Percentiles rank a stretch among this genome's conserved stretches.
Evolutionary conservation across 64 coral and sea anemone species (phyloP).

Genomic region (Anthopleura sola): DNA sequence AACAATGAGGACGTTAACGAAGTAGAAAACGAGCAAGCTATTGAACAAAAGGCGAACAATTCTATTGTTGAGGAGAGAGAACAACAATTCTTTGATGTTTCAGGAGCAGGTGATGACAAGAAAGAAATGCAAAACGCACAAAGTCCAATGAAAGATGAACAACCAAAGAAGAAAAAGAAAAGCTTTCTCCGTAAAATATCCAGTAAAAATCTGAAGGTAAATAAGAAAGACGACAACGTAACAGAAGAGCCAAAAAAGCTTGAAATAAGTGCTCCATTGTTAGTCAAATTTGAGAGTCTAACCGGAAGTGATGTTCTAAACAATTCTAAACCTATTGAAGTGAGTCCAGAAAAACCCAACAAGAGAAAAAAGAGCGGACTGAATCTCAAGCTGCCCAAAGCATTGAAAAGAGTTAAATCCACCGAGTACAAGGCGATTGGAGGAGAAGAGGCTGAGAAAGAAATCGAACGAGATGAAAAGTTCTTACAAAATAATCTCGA

Average conservation of each 20-base stretch:
- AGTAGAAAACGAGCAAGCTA: background rate
- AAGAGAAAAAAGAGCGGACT: constrained; percentile 22
- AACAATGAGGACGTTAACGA: constrained; percentile 12
- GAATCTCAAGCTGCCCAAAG: constrained; percentile 3
- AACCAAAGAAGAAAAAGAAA: constrained; percentile 31
- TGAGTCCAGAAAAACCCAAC: background rate
- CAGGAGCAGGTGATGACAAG: background rate
- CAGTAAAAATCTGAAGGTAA: constrained; percentile 9
- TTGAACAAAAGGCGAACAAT: background rate
- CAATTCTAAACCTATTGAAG: background rate
- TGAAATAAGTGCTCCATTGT: background rate
- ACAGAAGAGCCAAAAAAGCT: background rate
- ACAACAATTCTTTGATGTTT: background rate
- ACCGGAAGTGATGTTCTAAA: background rate
- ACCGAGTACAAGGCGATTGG: background rate
- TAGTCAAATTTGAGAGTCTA: background rate
- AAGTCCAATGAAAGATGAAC: background rate
- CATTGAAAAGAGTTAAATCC: background rate
- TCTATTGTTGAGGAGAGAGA: background rate
- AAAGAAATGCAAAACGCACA: background rate
- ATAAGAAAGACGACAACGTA: background rate
- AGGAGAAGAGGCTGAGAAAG: background rate
- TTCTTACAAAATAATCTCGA: background rate
- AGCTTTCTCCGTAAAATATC: constrained; percentile 10
- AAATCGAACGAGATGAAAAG: background rate